Conservation (phyloP, 2,888 invertebrate genomes). For the Mythimna lalbum region DNA sequence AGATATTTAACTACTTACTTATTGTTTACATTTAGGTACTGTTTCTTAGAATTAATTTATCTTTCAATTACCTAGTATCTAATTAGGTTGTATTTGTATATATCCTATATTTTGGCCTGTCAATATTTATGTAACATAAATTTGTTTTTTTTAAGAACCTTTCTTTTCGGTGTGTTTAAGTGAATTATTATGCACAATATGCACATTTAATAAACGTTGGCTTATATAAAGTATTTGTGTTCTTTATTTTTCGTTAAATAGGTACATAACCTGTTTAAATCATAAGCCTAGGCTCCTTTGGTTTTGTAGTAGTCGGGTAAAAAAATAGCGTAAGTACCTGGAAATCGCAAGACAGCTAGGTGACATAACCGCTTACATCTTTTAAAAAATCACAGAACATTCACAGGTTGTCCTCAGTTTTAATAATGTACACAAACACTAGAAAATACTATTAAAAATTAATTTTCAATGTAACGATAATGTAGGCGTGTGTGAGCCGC, state of each 20-base stretch:
- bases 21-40: no score
- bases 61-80: constrained; percentile 24
- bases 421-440: constrained; percentile 74
- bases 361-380: constrained; percentile 13
- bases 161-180: constrained; percentile 28
- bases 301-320: no score
- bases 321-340: constrained; percentile 11
- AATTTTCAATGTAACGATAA: constrained; percentile 88
- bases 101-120: constrained; percentile 33
- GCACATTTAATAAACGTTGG: neutral
- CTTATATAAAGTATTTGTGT: neutral
- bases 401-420: constrained; percentile 64
- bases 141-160: constrained; percentile 21
- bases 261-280: no score
- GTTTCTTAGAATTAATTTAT: constrained; percentile 18
- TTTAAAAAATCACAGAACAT: constrained; percentile 46
- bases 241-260: neutral
- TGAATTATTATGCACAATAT: constrained; percentile 44
- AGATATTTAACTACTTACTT: no score
- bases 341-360: neutral
- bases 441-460: constrained; percentile 84
- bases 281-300: no score
- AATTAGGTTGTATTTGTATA: constrained; percentile 44
- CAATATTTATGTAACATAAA: constrained; percentile 38
- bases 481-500: constrained; percentile 88